These are phyloP conservation scores for Centropus bengalensis DNA, from an alignment of 2,113 vertebrate genomes.

Conservation along the genomic window DNA sequence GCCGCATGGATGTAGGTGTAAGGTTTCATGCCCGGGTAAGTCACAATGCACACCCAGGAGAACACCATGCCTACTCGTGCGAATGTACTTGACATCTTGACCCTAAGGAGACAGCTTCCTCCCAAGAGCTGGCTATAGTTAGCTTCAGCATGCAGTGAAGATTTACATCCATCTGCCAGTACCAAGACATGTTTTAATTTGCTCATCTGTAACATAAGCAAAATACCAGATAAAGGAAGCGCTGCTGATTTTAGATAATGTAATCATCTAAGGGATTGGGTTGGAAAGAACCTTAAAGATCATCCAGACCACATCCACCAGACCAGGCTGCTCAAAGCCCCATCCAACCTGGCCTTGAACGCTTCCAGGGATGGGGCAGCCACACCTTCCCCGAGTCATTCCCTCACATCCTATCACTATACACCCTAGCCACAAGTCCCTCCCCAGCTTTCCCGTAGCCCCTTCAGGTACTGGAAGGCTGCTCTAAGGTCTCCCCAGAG, in stretches of 20 bases:
- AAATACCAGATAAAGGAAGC: background rate
- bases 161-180: constrained; percentile 51
- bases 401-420: too few relatives aligned
- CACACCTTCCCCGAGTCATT: too few relatives aligned
- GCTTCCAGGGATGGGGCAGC: too few relatives aligned
- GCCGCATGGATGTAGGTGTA: background rate
- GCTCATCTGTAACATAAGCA: background rate
- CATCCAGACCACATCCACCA: too few relatives aligned
- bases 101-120: constrained; percentile 12
- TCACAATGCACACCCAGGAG: background rate
- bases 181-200: background rate
- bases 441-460: too few relatives aligned
- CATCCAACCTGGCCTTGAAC: too few relatives aligned
- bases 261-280: too few relatives aligned
- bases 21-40: background rate
- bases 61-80: background rate
- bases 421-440: too few relatives aligned
- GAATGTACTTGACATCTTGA: background rate
- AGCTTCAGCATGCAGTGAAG: constrained; percentile 30
- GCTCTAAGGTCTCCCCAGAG: too few relatives aligned
- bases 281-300: too few relatives aligned
- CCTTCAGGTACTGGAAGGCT: too few relatives aligned
- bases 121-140: constrained; percentile 40
- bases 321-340: too few relatives aligned
- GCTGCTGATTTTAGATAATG: background rate